These are phyloP conservation scores for Choloepus hoffmanni DNA, from an alignment of 2,113 vertebrate genomes.

Conservation along the genomic window DNA sequence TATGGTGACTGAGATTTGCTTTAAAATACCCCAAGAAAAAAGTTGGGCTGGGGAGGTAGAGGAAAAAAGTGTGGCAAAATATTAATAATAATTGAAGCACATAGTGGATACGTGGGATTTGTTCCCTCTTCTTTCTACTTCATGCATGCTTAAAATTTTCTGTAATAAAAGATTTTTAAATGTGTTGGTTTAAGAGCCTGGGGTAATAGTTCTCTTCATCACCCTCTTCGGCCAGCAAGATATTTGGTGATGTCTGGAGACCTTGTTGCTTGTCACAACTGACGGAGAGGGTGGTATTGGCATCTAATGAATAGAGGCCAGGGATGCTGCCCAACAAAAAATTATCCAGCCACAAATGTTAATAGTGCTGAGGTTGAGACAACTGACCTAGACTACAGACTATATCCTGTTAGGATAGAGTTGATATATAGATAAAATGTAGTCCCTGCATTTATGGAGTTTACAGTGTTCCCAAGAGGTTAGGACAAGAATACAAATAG, in stretches of 20 bases:
- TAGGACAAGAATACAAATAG: background rate
- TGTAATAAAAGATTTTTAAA: conserved; percentile 17
- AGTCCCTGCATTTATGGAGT: background rate
- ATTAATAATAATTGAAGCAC: background rate
- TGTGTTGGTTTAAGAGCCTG: background rate
- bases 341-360: background rate
- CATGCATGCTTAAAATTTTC: background rate
- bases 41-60: background rate
- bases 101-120: background rate
- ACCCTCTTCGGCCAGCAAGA: background rate
- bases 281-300: rapidly evolving
- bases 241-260: background rate
- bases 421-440: background rate
- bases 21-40: conserved; percentile 34
- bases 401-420: background rate
- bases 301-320: background rate
- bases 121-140: background rate
- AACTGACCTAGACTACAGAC: background rate
- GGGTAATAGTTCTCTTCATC: background rate
- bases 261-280: background rate
- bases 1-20: background rate
- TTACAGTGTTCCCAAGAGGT: background rate
- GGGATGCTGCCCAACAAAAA: background rate
- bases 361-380: background rate
- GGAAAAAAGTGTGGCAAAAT: background rate